These are phyloP conservation scores for Corvus cornix DNA, from an alignment of 2,113 vertebrate species.

Conservation along the genomic window DNA sequence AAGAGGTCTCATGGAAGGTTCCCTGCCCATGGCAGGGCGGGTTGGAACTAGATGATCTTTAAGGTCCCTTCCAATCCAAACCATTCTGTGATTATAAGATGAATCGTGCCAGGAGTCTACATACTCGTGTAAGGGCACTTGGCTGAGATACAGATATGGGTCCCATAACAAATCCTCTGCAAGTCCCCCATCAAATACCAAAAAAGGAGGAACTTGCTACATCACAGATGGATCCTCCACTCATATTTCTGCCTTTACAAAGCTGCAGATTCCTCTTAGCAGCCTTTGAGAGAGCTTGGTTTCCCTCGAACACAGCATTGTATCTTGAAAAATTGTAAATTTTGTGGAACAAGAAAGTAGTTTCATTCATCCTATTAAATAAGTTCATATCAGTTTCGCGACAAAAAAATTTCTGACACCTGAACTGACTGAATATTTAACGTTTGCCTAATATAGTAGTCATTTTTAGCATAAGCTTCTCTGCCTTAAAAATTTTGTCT, in stretches of 20 bases:
- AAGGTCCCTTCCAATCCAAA: not conserved
- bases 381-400: not conserved
- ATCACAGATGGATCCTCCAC: not conserved
- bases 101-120: not conserved
- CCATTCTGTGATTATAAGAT: not conserved
- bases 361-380: not conserved
- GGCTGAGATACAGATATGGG: not conserved
- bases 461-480: not conserved
- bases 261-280: not conserved
- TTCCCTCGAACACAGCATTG: not conserved
- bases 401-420: not conserved
- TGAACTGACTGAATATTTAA: not conserved
- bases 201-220: not conserved
- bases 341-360: not conserved
- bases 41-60: not conserved
- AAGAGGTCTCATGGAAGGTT: not conserved
- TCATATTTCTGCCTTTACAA: not conserved
- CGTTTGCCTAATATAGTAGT: not conserved
- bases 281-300: not conserved
- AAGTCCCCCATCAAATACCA: not conserved
- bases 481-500: not conserved
- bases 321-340: not conserved
- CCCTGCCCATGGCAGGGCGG: not conserved
- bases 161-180: not conserved
- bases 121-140: rapidly evolving